Evolutionary conservation across 2,888 invertebrate species (phyloP), one percentile per base, ranked within the genome.

Genomic region (Cantharis rustica): DNA sequence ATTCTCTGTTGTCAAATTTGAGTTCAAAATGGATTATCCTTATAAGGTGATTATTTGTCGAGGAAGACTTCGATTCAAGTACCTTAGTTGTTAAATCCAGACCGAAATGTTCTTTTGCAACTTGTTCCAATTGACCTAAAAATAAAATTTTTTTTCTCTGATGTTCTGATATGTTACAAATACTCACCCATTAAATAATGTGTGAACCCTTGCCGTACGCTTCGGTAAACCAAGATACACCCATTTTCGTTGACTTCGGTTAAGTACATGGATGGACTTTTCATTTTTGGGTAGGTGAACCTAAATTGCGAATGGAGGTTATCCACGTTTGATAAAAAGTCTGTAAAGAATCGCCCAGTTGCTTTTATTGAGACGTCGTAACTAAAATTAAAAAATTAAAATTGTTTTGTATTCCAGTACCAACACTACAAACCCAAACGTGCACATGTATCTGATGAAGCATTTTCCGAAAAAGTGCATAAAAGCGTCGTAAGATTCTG

Each of bases 261-360:
- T 79, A 97, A 91, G 87, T 96, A 96, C 94, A 98, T 97, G 69
- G 96, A 96, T 0, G 98, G 98, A 78, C 96, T 96, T 84, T 95
- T 95, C 95, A 98, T 96, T 88, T 95, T 95, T 0, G 97, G 97
- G 87, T 96, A 98, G 7, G 97, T 96, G 87, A 96, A 96, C 75
- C 96, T 90, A 93, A 97, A 97, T 84, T 96, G 95, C 83, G 96
- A 93, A 87, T 97, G 97, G 79, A 98, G 94, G 86, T 96, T 97
- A 88, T 98, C 97, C 72, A 97, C 96, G 11, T 95, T 96, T 86
- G 96, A 94, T 74, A 97, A 90, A 86, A 97, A 97, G 82, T 97
- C 97, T 83, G 96, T 94, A 88, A 96, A 97, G 87, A 95, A 94
- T 27, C 97, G 91, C 0, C 97, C 97, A 0, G 96, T 95, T 0